Evolutionary conservation across 2,888 invertebrate genomes (phyloP).

Genomic region (Brachypalpus laphriformis): DNA sequence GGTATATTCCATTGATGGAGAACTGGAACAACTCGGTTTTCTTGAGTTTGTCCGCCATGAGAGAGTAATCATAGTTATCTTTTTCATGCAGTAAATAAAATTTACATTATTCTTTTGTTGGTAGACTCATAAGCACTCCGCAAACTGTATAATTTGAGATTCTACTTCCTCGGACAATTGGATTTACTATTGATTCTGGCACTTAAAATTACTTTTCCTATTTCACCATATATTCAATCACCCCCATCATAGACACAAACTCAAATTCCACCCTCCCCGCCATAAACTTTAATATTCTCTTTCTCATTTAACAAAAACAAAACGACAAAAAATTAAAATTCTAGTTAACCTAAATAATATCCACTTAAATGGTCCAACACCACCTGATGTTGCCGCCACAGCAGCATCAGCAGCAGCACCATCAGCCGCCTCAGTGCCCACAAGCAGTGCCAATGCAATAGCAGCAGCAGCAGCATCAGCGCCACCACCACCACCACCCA

Average conservation of each 20-base stretch:
- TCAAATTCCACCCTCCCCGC: slow-evolving; percentile 30
- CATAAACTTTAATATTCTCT: slow-evolving; percentile 13
- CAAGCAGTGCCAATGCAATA: slow-evolving; percentile 55
- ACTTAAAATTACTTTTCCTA: slow-evolving; percentile 4
- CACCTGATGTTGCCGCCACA: slow-evolving; percentile 63
- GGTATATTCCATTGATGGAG: too few relatives aligned
- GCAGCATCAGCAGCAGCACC: slow-evolving; percentile 55
- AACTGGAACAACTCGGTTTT: too few relatives aligned
- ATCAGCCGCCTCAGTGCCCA: slow-evolving; percentile 65
- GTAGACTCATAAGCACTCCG: background rate
- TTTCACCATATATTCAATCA: slow-evolving; percentile 11
- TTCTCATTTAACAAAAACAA: slow-evolving; percentile 24
- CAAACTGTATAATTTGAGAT: background rate
- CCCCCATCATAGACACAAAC: slow-evolving; percentile 47
- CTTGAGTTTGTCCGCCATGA: too few relatives aligned
- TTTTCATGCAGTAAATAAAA: too few relatives aligned
- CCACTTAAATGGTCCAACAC: slow-evolving; percentile 77
- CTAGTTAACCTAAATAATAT: slow-evolving; percentile 75
- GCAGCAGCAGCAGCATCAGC: slow-evolving; percentile 68
- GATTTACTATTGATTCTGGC: background rate
- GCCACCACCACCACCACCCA: slow-evolving; percentile 20
- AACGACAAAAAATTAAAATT: slow-evolving; percentile 58
- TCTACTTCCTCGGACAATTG: too few relatives aligned
- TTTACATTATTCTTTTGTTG: background rate
- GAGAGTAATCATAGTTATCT: too few relatives aligned